Evolutionary conservation across 2,888 invertebrate genomes (phyloP), one percentile per base, ranked within the genome.

Genomic region (Tachystola acroxantha): DNA sequence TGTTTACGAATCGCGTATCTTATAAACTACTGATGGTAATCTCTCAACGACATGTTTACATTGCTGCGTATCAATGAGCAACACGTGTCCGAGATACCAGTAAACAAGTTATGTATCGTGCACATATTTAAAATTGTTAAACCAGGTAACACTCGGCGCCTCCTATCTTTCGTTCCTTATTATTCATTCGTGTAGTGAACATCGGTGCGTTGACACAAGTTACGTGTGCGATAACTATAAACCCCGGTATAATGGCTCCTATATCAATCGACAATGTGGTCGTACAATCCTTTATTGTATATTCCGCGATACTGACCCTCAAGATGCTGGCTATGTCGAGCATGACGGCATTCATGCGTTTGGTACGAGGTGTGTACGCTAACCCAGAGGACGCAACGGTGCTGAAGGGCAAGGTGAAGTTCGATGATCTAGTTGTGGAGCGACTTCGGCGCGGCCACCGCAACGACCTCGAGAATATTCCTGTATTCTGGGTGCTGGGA

Each of bases 391-490:
- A 81, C 41, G 70, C 76, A 1, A 72, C 63, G 44, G 1, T 34
- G 1, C 29, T 60, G 2, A 60, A 48, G 38, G 74, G 74, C 9
- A 77, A 72, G 46, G 70, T 85, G 36, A 81, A 73, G 50, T 67
- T 46, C 32, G 81, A 79, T 25, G 77, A 84, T 39, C 68, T 64
- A 0, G 50, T 43, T 1, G 60, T 85, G 13, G 84, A 85, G 50
- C 62, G 85, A 2, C 40, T 74, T 1, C 64, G 85, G 1, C 72
- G 91, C 58, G 92, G 91, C 7, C 92, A 93, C 61, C 78, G 89
- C 50, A 93, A 93, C 57, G 93, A 93, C 62, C 61, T 93, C 66
- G 93, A 93, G 71, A 93, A 92, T 64, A 92, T 93, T 36, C 86
- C 90, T 0, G 82, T 89, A 1, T 93, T 92, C 62, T 85, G 91